Conservation (phyloP, 2,888 invertebrate genomes). For the Acrobasis repandana region DNA sequence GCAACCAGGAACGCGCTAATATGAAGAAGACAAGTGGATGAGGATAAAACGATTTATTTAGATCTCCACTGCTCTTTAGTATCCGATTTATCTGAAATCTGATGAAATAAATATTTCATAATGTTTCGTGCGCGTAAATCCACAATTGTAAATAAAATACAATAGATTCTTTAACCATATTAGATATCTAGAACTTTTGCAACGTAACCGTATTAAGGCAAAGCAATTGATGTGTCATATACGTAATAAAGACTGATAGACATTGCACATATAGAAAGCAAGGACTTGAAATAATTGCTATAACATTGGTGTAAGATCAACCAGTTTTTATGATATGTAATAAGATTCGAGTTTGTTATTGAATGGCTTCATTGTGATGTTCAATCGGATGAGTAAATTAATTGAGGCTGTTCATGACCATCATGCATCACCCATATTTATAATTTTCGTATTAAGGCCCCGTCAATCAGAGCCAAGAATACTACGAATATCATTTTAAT, state of each 20-base stretch:
- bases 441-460: no score
- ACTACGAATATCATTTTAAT: no score
- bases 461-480: no score
- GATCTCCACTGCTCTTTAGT: no score
- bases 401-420: no score
- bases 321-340: conserved; percentile 28
- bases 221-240: not conserved
- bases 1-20: no score
- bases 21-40: no score
- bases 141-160: not conserved
- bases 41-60: no score
- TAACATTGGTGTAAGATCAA: conserved; percentile 31
- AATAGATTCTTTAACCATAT: not conserved
- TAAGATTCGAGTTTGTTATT: not conserved
- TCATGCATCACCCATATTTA: no score
- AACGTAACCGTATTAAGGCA: not conserved
- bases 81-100: no score
- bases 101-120: not conserved
- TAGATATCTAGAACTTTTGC: not conserved
- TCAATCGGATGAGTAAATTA: no score
- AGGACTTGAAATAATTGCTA: conserved; percentile 30
- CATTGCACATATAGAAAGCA: conserved; percentile 32
- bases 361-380: not conserved
- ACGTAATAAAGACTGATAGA: conserved; percentile 6
- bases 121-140: not conserved